phyloP scores from a whole-genome alignment of 1,140 invertebrate genomes.

The Drosophila ambigua region DNA sequence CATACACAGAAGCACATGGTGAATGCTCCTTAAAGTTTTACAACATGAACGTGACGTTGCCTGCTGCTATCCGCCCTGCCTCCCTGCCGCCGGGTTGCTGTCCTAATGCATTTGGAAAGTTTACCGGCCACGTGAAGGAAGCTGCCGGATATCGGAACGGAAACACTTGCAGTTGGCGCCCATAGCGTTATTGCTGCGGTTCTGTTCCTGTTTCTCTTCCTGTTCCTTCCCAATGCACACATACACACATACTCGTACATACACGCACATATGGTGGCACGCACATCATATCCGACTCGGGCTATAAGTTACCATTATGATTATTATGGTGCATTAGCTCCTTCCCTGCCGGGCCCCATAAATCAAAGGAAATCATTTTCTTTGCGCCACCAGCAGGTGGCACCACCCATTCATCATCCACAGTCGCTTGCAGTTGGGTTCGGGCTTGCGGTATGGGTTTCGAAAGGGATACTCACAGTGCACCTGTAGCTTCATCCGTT shows the following conservation, averaged over 20 bases:
- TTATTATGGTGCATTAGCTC: slow-evolving; percentile 60
- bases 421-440: not conserved
- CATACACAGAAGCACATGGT: too few relatives aligned
- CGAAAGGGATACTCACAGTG: slow-evolving; percentile 90
- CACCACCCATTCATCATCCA: slow-evolving; percentile 45
- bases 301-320: slow-evolving; percentile 63
- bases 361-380: slow-evolving; percentile 59
- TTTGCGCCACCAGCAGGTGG: slow-evolving; percentile 42
- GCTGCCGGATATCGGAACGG: slow-evolving; percentile 77
- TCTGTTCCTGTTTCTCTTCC: slow-evolving; percentile 49
- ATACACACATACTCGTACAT: not conserved
- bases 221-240: slow-evolving; percentile 5
- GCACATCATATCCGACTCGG: slow-evolving; percentile 50
- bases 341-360: slow-evolving; percentile 29
- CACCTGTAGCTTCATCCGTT: slow-evolving; percentile 91
- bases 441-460: not conserved
- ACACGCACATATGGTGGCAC: slow-evolving; percentile 15
- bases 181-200: slow-evolving; percentile 70
- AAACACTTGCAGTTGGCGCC: slow-evolving; percentile 72
- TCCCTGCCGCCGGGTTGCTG: not conserved
- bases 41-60: slow-evolving; percentile 69
- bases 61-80: not conserved
- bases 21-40: slow-evolving; percentile 46
- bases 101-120: slow-evolving; percentile 75
- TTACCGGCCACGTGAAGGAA: slow-evolving; percentile 58